Evolutionary conservation across 2,797 vertebrate species (phyloP).

Genomic region (Corythornis leucogaster): DNA sequence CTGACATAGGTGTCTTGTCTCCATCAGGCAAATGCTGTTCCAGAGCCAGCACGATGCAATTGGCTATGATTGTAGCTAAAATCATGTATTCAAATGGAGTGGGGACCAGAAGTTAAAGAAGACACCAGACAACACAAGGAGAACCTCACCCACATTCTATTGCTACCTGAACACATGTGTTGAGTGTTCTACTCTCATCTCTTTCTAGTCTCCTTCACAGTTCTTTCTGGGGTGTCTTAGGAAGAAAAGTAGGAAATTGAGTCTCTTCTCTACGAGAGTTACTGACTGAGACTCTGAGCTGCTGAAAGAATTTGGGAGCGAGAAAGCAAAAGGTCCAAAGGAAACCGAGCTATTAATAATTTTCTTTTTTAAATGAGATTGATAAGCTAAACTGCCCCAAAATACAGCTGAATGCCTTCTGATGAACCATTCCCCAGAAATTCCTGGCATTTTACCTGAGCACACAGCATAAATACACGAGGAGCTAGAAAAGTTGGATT

Average conservation of each 20-base stretch:
- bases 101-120: slow-evolving; percentile 61
- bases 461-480: neutral
- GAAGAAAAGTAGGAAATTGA: neutral
- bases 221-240: neutral
- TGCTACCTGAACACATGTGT: neutral
- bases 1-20: slow-evolving; percentile 97
- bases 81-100: slow-evolving; percentile 99
- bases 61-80: slow-evolving; percentile 97
- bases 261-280: neutral
- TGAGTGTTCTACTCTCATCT: neutral
- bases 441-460: neutral
- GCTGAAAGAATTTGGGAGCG: neutral
- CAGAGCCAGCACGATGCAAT: slow-evolving; percentile 97
- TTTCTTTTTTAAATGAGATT: neutral
- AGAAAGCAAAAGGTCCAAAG: neutral
- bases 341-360: neutral
- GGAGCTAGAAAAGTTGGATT: neutral
- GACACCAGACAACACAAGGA: neutral
- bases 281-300: neutral
- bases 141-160: neutral
- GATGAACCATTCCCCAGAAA: neutral
- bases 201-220: neutral
- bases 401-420: neutral
- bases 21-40: slow-evolving; percentile 95
- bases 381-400: neutral